Base-by-base conservation (phyloP, 2,888 invertebrate genomes). In the Apamea sordens region DNA sequence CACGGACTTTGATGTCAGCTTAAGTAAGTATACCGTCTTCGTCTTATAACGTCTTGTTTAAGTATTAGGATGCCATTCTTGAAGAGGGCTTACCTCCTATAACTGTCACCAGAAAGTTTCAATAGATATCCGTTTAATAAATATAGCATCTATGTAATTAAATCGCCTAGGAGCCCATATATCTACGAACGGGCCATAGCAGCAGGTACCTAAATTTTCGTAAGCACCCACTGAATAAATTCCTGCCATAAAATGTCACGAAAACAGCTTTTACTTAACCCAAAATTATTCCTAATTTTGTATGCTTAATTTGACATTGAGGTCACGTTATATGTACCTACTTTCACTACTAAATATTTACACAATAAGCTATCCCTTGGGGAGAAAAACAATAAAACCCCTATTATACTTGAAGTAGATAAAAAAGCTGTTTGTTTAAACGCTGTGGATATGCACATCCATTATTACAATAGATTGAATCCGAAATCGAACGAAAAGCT, bases 1-100 rank as follows among this genome's bases (percentile, higher is more conserved):
- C 90, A 90, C 88, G 84, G 91, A 90, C 92, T 93, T 92, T 92
- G 92, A 93, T 92, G 93, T 91, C 89, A 89, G 89, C 89, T 92
- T 89, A 91, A 63, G 77, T 76, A 82, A 84, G 86, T 80, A 80
- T 90, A 89, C 88, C 89, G 87, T 85, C 90, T 87, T 88, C 81
- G 86, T 85, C 85, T 91, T 88, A 89, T 85, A 88, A 84, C 88
- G 82, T 83, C 84, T 85, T 86, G 77, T 82, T 85, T 83, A 86
- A 83, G 85, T 86, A 87, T 86, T 87, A 85, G 79, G 81, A 85
- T 47, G 84, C 70, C 85, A 85, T 84, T 86, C 56, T 70, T 69
- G 77, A 80, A 75, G 73, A 79, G 70, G 72, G 79, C 77, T 86
- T 82, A 82, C 28, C 63, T 61, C 44, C 50, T 64, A 50, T 67